phyloP scores from a whole-genome alignment of 2,113 vertebrate species.

The Crotalus viridis region DNA sequence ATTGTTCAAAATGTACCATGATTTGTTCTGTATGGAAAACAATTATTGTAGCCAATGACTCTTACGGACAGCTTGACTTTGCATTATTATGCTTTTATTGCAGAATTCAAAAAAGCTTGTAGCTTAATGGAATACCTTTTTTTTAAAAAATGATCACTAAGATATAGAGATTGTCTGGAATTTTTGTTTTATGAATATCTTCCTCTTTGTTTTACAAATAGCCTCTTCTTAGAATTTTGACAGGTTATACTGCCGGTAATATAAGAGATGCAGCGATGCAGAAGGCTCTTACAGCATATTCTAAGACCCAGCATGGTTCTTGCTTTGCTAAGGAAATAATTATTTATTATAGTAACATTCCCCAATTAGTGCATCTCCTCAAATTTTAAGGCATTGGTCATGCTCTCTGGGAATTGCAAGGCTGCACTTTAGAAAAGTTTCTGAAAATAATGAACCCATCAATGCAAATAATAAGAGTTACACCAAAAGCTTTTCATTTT shows the following conservation, averaged over 20 bases:
- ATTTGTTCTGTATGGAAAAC: background rate
- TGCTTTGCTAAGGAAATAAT: background rate
- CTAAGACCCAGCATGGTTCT: background rate
- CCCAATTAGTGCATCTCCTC: background rate
- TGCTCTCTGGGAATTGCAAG: background rate
- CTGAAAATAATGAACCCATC: background rate
- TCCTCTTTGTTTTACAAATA: background rate
- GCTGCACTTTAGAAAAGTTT: background rate
- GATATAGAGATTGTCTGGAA: background rate
- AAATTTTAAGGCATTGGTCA: background rate
- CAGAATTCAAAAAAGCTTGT: background rate
- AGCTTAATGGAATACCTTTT: background rate
- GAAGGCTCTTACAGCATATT: background rate
- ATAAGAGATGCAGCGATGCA: background rate
- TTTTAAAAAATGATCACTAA: background rate
- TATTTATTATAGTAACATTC: background rate
- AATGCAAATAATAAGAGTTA: background rate
- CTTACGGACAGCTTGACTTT: background rate
- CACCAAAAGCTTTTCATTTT: background rate
- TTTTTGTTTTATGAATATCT: background rate
- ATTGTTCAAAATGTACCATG: background rate
- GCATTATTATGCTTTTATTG: background rate
- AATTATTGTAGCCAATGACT: background rate
- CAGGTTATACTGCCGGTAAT: background rate
- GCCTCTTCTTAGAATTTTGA: background rate